These are phyloP conservation scores for Tenthredo mesomela DNA, from an alignment of 2,888 invertebrate genomes.

Conservation along the genomic window DNA sequence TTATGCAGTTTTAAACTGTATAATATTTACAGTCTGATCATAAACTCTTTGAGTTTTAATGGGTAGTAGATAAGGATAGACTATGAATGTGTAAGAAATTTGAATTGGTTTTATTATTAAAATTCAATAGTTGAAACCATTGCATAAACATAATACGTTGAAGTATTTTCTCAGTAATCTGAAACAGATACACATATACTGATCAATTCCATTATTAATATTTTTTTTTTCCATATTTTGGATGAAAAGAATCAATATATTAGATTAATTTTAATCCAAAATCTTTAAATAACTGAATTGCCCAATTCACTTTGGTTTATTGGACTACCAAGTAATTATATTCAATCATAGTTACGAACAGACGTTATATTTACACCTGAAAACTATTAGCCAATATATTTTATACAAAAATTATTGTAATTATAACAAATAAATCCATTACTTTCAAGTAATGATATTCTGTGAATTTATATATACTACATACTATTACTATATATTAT, in stretches of 20 bases:
- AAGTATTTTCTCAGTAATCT: slow-evolving; percentile 23
- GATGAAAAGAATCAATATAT: background rate
- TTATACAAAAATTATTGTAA: slow-evolving; percentile 61
- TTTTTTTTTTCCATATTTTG: background rate
- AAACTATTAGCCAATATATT: slow-evolving; percentile 60
- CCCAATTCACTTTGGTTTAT: background rate
- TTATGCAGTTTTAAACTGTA: background rate
- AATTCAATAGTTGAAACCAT: background rate
- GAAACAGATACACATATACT: background rate
- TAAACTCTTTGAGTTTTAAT: background rate
- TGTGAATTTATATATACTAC: background rate
- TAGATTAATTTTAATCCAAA: background rate
- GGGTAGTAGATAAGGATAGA: background rate
- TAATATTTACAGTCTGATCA: background rate
- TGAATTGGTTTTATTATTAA: slow-evolving; percentile 8
- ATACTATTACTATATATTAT: background rate
- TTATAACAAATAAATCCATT: background rate
- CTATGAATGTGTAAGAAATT: background rate
- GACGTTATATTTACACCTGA: slow-evolving; percentile 46
- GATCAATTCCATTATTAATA: background rate
- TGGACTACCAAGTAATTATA: slow-evolving; percentile 24
- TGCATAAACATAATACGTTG: background rate
- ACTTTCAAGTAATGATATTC: background rate
- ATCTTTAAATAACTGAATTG: background rate
- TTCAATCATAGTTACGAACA: slow-evolving; percentile 43